Base-by-base conservation (phyloP, 1,140 invertebrate genomes). In the Drusus annulatus region DNA sequence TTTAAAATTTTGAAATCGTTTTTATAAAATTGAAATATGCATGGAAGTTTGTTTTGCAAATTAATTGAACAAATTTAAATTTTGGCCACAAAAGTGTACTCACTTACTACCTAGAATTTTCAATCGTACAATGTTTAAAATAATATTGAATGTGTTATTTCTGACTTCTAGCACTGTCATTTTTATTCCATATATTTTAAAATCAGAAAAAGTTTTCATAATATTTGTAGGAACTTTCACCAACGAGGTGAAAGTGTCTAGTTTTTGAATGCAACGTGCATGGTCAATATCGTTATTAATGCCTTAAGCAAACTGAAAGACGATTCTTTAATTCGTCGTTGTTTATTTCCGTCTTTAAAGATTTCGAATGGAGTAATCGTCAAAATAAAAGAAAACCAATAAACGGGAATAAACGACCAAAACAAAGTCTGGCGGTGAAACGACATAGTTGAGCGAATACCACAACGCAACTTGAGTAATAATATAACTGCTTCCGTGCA, bases 321-420 rank as follows among this genome's bases (percentile, higher is more conserved):
- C 3, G 21, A 3, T 62, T 19, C 13, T 62, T 62, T 62, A 25
- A 62, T 62, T 62, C 13, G 58, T 1, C n/a, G 21, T 15, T 6
- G 13, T 13, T 23, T 19, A 25, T 13, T 62, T 62, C 21, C 4
- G 21, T 62, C 58, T 3, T 3, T 3, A 15, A 8, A 19, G n/a
- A 62, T 62, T 19, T 15, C 23, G 25, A 62, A 62, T 4, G 58
- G 58, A 62, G 58, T 25, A 6, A 62, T 62, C 16, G 17, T 21
- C 1, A 62, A 62, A 21, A 62, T 21, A 25, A 13, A 62, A 3
- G 58, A 62, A 62, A 62, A 62, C 58, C 58, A 62, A 25, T 62
- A 62, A 19, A 62, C 10, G 13, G 58, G 58, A 19, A 62, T 3
- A 62, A 62, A 62, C 3, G 58, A 62, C n/a, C 15, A 13, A 13